Conservation (phyloP, 1,140 invertebrate genomes). For the Cecropterus lyciades region DNA sequence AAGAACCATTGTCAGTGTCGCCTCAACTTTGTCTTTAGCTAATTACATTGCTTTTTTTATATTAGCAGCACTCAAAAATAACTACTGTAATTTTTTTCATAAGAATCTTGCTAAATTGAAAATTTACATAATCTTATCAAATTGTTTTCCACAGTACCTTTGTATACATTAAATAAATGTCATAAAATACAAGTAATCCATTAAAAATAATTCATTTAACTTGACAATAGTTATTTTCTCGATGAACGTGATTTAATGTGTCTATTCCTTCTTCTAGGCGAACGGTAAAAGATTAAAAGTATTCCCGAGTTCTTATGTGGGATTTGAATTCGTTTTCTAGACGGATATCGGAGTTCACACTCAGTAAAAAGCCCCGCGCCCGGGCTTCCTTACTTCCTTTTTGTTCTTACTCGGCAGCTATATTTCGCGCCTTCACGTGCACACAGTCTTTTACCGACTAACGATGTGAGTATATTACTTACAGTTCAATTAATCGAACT, state of each 20-base stretch:
- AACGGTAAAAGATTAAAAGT: slow-evolving; percentile 48
- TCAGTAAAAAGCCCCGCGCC: slow-evolving; percentile 43
- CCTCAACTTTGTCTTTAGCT: too few species aligned
- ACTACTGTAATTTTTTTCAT: too few species aligned
- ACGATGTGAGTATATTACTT: slow-evolving; percentile 18
- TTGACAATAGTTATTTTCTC: slow-evolving; percentile 25
- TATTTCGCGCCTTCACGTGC: slow-evolving; percentile 25
- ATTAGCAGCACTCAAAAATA: too few species aligned
- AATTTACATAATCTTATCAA: too few species aligned
- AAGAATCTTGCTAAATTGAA: too few species aligned
- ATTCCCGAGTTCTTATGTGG: slow-evolving; percentile 42
- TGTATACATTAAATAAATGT: not conserved
- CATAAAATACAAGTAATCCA: slow-evolving; percentile 8
- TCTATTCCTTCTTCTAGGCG: slow-evolving; percentile 25
- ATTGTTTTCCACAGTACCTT: too few species aligned
- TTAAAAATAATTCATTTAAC: slow-evolving; percentile 8
- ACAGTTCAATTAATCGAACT: slow-evolving; percentile 25
- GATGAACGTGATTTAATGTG: slow-evolving; percentile 24
- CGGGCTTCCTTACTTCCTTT: slow-evolving; percentile 38
- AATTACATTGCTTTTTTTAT: too few species aligned
- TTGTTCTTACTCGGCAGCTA: slow-evolving; percentile 27
- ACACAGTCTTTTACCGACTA: slow-evolving; percentile 10
- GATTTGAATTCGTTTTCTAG: slow-evolving; percentile 49
- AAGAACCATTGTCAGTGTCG: too few species aligned
- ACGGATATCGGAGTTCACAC: slow-evolving; percentile 52